Evolutionary conservation across 2,797 vertebrate genomes (phyloP), one percentile per base, ranked within the genome.

Genomic region (Ispidina lecontei): DNA sequence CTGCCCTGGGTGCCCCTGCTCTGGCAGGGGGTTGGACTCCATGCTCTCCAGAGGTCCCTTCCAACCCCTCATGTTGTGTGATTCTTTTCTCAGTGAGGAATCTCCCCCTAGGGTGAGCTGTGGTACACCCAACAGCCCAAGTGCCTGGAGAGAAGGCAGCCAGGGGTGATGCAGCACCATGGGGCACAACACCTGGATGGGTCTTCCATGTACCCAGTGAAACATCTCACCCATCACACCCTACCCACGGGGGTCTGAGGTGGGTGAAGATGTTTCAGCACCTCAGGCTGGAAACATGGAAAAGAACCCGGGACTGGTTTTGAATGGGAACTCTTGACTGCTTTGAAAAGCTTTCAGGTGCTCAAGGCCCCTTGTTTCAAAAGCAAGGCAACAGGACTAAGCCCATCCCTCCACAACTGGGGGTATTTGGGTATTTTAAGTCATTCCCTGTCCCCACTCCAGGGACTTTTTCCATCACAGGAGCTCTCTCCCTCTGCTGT

Each of bases 181-280:
- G 2, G n/a, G 71, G 25, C n/a, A 39, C 1, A 4, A 14, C 51
- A 25, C 20, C 21, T 0, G 3, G 47, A 21, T 0, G 1, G 31
- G 28, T 26, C 76, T 58, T 46, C 31, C 39, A 12, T 0, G 2
- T 1, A 3, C 80, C 12, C 6, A 31, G 23, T 9, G 41, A 7
- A 28, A 20, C 6, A 14, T 71, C 75, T 52, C 62, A 51, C n/a
- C 78, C 78, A 9, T 49, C 12, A 7, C 41, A 55, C 44, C 54
- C 46, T 14, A 14, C 9, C 55, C 17, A 4, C 62, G 25, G 33
- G 4, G 23, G 68, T 22, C 33, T 43, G 67, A 82, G 72, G 72
- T 5, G 22, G 68, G 43, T 7, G 43, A 46, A 35, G 7, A 9
- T 0, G 4, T 56, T 89, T 76, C 26, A 76, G 69, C 94, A 76